Evolutionary conservation across 2,797 vertebrate genomes (phyloP).

Genomic region (Mus spretus): DNA sequence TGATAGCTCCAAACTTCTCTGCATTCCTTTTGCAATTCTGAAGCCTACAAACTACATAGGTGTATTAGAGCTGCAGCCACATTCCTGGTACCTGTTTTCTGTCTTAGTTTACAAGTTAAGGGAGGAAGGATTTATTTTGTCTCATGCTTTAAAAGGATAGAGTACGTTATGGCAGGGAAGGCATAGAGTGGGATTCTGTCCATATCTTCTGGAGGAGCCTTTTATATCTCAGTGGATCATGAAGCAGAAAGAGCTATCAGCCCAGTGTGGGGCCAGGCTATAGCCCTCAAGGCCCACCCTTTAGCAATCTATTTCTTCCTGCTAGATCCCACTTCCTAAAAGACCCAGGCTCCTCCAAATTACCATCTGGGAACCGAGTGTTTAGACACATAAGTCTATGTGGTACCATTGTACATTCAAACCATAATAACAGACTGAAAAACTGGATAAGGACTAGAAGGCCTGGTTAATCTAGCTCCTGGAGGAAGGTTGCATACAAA

Average conservation of each 20-base stretch:
- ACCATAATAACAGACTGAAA: background rate
- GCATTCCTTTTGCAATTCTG: background rate
- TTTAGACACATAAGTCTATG: background rate
- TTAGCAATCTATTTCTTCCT: background rate
- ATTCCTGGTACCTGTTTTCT: background rate
- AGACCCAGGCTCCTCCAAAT: background rate
- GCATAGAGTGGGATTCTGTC: background rate
- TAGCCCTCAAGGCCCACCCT: background rate
- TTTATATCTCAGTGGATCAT: background rate
- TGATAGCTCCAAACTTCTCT: background rate
- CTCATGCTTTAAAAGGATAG: background rate
- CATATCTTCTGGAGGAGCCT: background rate
- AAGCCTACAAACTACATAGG: background rate
- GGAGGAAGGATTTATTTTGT: background rate
- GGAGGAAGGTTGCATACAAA: slow-evolving; percentile 26
- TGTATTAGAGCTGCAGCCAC: background rate
- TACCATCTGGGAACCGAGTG: background rate
- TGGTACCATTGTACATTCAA: background rate
- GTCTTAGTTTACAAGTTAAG: background rate
- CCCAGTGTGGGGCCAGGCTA: background rate
- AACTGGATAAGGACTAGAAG: background rate
- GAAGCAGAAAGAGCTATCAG: background rate
- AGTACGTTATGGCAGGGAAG: background rate
- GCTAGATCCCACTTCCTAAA: background rate
- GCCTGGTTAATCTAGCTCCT: background rate